phyloP scores from a whole-genome alignment of 2,797 vertebrate genomes.

The Fringilla coelebs region DNA sequence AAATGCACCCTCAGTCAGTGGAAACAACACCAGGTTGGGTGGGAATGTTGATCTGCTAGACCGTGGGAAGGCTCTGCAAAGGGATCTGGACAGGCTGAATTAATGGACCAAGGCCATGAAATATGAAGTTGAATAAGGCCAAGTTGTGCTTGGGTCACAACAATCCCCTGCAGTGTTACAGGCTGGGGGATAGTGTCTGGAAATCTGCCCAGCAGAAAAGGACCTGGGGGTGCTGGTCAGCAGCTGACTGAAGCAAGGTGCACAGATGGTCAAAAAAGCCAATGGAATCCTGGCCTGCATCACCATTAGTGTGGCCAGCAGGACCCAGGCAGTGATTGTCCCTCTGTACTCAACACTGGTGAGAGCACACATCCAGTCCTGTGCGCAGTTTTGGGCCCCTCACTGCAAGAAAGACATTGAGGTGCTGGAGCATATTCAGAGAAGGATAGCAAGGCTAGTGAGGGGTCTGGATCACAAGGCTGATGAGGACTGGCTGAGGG shows the following conservation, averaged over 20 bases:
- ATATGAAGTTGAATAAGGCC: background rate
- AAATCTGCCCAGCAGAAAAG: background rate
- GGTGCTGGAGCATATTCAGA: background rate
- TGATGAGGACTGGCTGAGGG: background rate
- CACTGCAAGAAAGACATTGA: background rate
- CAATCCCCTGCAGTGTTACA: background rate
- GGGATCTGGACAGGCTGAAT: background rate
- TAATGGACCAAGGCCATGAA: background rate
- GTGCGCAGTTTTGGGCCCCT: background rate
- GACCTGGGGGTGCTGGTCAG: no score
- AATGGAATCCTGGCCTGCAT: background rate
- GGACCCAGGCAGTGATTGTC: fast-evolving
- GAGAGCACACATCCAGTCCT: background rate
- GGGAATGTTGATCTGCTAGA: background rate
- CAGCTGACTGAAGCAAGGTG: background rate
- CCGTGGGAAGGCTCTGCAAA: background rate
- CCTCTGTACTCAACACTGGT: no score
- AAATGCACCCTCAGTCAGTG: background rate
- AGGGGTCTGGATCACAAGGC: background rate
- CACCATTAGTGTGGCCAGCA: background rate
- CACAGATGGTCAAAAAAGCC: no score
- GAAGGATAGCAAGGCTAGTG: background rate
- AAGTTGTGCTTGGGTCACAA: background rate
- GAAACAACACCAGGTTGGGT: background rate
- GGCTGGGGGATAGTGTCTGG: background rate